Evolutionary conservation across 2,113 vertebrate species (phyloP), one percentile per base, ranked within the genome.

Genomic region (Petrocephalus microphthalmus): DNA sequence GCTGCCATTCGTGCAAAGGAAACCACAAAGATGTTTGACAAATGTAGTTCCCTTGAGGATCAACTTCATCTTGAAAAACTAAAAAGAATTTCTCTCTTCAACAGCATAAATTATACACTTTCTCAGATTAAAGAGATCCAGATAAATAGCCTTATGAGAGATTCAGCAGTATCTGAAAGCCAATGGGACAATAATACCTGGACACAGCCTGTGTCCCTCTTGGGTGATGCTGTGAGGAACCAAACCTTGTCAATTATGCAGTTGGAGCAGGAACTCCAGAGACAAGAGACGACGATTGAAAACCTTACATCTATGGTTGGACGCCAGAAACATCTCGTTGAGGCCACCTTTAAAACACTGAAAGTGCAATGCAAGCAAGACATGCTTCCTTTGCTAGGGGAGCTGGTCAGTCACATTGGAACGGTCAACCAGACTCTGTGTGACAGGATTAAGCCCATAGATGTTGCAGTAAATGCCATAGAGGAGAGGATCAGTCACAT

Each of bases 401-500:
- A 91, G 33, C 88, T 92, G 54, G 92, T 94, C 71, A 92, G 93
- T 60, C 94, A 91, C 5, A 11, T 96, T 10, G 81, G 89, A 57
- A 29, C 83, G 37, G 89, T 96, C 88, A 97, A 96, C 88, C 95
- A 92, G 92, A 96, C 94, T 0, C 11, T 96, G 45, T 92, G 93
- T 64, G 92, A 95, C 8, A 5, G 91, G 0, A 11, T 96, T 49
- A 91, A 94, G 90, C 94, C 94, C 10, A 52, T 96, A 91, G 93
- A 94, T 78, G 89, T 6, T n/a, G 94, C 94, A 67, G 91, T 96
- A 67, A 93, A 94, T 47, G 93, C 93, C 92, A 96, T 96, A 94
- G 95, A 92, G 37, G 96, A 96, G 71, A 95, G 95, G 85, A 94
- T 97, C 82, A 95, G 93, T 87, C 95, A 96, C 90, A 87, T 96